phyloP scores from a whole-genome alignment of 1,140 invertebrate species.

The Olivierus martensii region DNA sequence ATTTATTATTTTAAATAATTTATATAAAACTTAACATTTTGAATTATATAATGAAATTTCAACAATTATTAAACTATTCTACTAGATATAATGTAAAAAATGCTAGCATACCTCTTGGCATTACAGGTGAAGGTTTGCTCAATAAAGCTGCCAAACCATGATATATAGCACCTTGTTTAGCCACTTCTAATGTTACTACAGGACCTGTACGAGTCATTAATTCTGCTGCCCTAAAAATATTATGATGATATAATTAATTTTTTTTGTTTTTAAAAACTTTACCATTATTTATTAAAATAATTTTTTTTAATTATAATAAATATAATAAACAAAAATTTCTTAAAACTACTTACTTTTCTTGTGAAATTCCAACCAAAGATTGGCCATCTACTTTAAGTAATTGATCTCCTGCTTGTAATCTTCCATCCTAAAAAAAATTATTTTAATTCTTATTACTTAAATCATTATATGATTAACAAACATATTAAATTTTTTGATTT shows the following conservation, averaged over 20 bases:
- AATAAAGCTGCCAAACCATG: constrained; percentile 82
- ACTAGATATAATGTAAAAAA: too few species aligned
- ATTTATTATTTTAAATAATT: too few species aligned
- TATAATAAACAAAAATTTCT: too few species aligned
- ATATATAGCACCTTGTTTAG: constrained; percentile 92
- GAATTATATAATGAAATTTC: too few species aligned
- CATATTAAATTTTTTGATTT: too few species aligned
- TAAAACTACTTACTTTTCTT: constrained; percentile 71
- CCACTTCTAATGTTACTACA: constrained; percentile 85
- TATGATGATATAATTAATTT: too few species aligned
- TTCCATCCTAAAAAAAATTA: constrained; percentile 49
- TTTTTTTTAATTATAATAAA: too few species aligned
- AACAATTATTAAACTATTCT: too few species aligned
- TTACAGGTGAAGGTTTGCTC: constrained; percentile 53
- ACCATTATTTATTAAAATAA: too few species aligned
- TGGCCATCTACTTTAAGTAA: constrained; percentile 92
- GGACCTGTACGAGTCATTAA: constrained; percentile 87
- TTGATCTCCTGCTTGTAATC: constrained; percentile 93
- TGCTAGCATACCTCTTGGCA: constrained; percentile 70
- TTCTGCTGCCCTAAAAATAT: constrained; percentile 65
- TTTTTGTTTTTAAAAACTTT: too few species aligned
- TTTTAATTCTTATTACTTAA: background rate
- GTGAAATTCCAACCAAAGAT: constrained; percentile 88
- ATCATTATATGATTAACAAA: too few species aligned
- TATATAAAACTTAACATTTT: too few species aligned